A percentile compares a stretch with the other conserved stretches of the same genome.
These are phyloP conservation scores for Cheilosia pagana DNA, from an alignment of 2,888 invertebrate species.

Conservation along the genomic window DNA sequence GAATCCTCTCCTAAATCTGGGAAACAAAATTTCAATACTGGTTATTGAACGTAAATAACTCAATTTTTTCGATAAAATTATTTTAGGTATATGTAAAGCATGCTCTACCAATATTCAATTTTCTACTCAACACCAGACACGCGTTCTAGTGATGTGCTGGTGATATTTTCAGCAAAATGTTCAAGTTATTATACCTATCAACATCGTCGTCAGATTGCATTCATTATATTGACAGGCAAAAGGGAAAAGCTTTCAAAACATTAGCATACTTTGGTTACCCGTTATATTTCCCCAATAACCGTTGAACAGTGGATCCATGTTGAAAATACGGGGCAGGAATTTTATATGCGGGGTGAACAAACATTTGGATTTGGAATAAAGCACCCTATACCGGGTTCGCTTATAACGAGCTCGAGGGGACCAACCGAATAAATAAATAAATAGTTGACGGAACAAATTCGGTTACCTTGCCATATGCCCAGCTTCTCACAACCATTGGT, in stretches of 20 bases:
- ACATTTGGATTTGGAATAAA: no score
- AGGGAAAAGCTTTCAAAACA: background rate
- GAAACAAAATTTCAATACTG: slow-evolving; percentile 75
- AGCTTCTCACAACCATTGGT: no score
- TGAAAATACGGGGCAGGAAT: no score
- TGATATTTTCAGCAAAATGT: background rate
- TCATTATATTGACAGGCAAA: slow-evolving; percentile 12
- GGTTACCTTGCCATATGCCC: no score
- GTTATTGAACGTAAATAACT: slow-evolving; percentile 7
- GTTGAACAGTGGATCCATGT: no score
- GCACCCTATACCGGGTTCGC: no score
- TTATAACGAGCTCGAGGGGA: no score
- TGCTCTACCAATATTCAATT: background rate
- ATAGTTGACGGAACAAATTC: no score
- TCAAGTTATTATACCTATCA: background rate
- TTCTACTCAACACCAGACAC: background rate
- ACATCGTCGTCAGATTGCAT: slow-evolving; percentile 40
- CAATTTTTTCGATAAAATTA: background rate
- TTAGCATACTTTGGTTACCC: background rate
- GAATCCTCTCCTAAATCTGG: slow-evolving; percentile 96
- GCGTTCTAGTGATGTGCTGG: background rate
- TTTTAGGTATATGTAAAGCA: no score
- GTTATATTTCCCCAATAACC: no score
- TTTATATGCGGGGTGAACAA: no score
- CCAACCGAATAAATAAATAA: no score